Base-by-base conservation (phyloP, 2,797 vertebrate species). In the Sebastes trivittatus region DNA sequence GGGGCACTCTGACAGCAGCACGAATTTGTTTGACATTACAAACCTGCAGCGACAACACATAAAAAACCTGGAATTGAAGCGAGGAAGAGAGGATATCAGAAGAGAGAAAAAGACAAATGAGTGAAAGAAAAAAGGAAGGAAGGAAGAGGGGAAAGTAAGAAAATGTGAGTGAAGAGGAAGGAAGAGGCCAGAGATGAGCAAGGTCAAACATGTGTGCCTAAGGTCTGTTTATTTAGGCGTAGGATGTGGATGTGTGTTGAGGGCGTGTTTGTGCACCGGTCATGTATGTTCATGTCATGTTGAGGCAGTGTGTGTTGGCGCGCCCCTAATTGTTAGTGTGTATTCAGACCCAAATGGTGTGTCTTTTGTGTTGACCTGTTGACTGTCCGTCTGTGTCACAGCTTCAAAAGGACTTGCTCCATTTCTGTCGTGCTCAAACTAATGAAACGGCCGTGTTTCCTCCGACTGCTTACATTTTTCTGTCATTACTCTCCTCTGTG, bases 1-100 rank as follows among this genome's bases (percentile, higher is more conserved):
- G 90, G 90, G 93, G 93, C 93, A 90, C 91, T 93, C 85, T 93
- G 78, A 91, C 86, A 92, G 89, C 90, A 91, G 89, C 67, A 74
- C 86, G 80, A 60, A 73, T 79, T 49, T 84, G 61, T 86, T 73
- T 77, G 72, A 65, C 58, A 13, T 76, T 18, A 38, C 25, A 82
- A 87, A 81, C 77, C 75, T 77, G 66, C 71, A 72, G 73, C n/a
- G 0, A 69, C 11, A 70, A 54, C n/a, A 68, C 5, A 55, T 25
- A 13, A 25, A 59, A 32, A 56, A 55, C 20, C 13, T 11, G 5
- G 34, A 64, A 29, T 42, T 54, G n/a, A 54, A 54, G 20, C 4
- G 49, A 54, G 49, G 62, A 30, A 25, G 32, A 58, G 60, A 61
- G 46, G 71, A 75, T 64, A 68, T 73, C 6, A 68, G 52, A 29